A percentile compares a stretch with the other conserved stretches of the same genome.
These are phyloP conservation scores for Eristalis intricaria DNA, from an alignment of 2,888 invertebrate genomes.

Conservation along the genomic window DNA sequence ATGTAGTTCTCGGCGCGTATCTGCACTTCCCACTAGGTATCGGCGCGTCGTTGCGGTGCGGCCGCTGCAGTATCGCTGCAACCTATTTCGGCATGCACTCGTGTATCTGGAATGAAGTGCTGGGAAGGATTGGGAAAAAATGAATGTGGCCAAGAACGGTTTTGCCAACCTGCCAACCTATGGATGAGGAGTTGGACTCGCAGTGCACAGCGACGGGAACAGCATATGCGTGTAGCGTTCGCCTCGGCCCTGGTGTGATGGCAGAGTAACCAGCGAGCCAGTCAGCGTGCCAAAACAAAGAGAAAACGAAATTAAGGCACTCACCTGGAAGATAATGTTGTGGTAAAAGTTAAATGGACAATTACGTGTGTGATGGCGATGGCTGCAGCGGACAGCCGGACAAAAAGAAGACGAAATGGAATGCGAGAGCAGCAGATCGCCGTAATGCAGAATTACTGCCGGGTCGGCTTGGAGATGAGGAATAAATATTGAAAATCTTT, in stretches of 20 bases:
- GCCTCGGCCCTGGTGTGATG: neutral
- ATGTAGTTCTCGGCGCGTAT: slow-evolving; percentile 61
- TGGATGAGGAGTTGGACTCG: slow-evolving; percentile 9
- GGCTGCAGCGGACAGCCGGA: slow-evolving; percentile 48
- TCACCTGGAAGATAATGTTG: slow-evolving; percentile 68
- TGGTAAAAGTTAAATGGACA: slow-evolving; percentile 70
- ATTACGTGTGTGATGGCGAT: slow-evolving; percentile 57
- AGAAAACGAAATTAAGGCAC: slow-evolving; percentile 67
- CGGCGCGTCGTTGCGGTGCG: slow-evolving; percentile 4
- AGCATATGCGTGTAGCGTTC: slow-evolving; percentile 23
- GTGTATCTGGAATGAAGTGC: slow-evolving; percentile 34
- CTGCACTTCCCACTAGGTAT: slow-evolving; percentile 58
- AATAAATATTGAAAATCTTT: neutral
- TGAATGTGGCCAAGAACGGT: slow-evolving; percentile 45
- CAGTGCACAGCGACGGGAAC: neutral
- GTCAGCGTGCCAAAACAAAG: slow-evolving; percentile 44
- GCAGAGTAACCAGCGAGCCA: neutral
- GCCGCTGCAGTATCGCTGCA: slow-evolving; percentile 46
- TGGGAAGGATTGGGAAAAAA: slow-evolving; percentile 36
- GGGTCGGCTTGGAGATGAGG: slow-evolving; percentile 2
- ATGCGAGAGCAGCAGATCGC: slow-evolving; percentile 31
- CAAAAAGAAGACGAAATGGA: slow-evolving; percentile 33
- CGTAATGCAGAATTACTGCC: slow-evolving; percentile 17
- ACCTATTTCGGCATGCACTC: slow-evolving; percentile 51
- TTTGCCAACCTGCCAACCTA: slow-evolving; percentile 41